phyloP scores from a whole-genome alignment of 2,888 invertebrate genomes.

The Drosophila quinaria region DNA sequence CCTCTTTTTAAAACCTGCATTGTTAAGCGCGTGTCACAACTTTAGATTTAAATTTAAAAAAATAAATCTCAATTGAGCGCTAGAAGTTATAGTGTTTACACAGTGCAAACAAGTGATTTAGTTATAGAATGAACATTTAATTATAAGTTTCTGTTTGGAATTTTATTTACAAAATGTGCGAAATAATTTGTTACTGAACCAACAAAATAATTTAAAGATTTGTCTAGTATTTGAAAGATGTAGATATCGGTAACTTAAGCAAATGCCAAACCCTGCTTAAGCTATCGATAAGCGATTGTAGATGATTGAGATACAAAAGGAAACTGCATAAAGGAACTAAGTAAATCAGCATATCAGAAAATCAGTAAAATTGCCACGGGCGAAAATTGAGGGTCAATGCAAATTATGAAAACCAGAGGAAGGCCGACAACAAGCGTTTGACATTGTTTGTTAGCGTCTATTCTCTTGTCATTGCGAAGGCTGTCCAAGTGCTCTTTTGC shows the following conservation, averaged over 20 bases:
- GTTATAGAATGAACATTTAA: not conserved
- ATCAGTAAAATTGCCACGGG: slow-evolving; percentile 2
- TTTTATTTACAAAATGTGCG: not conserved
- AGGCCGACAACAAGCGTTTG: slow-evolving; percentile 17
- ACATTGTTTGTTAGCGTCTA: slow-evolving; percentile 18
- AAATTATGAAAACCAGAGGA: slow-evolving; percentile 17
- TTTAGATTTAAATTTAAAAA: not conserved
- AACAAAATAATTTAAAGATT: not conserved
- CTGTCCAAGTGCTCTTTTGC: slow-evolving; percentile 14
- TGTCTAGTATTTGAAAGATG: not conserved
- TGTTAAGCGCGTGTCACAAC: slow-evolving; percentile 4
- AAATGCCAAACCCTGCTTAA: not conserved
- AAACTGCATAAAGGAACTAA: not conserved
- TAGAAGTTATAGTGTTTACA: slow-evolving; percentile 11
- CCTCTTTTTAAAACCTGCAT: slow-evolving; percentile 15
- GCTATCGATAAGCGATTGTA: not conserved
- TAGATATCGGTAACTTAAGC: too few species aligned
- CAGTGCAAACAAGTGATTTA: slow-evolving; percentile 1
- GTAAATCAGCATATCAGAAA: slow-evolving; percentile 2
- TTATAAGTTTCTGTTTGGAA: not conserved
- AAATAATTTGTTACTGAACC: not conserved
- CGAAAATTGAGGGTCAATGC: slow-evolving; percentile 16
- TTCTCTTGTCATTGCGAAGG: slow-evolving; percentile 9
- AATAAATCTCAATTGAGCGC: not conserved
- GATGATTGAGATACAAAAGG: not conserved